phyloP scores from a whole-genome alignment of 1,140 invertebrate species.

The Brachionus manjavacas region DNA sequence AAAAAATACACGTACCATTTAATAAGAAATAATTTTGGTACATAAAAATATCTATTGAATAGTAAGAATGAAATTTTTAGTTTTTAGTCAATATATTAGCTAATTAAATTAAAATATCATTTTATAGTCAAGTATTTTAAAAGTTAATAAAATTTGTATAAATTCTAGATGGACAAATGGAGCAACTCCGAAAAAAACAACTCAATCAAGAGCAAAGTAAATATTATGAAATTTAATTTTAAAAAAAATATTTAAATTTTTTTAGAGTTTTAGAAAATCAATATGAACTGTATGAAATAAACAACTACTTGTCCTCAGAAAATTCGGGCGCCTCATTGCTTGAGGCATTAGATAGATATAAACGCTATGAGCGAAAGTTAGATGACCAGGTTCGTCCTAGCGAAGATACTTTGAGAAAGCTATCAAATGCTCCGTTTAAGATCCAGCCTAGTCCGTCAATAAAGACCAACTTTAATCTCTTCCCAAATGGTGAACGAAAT shows the following conservation, averaged over 20 bases:
- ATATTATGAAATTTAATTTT: background rate
- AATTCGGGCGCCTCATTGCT: background rate
- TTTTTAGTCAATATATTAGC: no score
- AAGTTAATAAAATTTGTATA: background rate
- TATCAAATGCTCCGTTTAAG: background rate
- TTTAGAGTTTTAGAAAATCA: constrained; percentile 19
- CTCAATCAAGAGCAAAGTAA: constrained; percentile 5
- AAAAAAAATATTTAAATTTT: background rate
- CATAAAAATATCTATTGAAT: no score
- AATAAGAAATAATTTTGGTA: no score
- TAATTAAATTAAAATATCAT: no score
- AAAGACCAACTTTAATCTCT: background rate
- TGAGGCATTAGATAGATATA: constrained; percentile 32
- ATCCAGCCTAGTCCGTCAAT: background rate
- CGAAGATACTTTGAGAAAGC: constrained; percentile 19
- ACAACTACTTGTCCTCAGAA: background rate
- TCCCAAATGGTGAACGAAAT: background rate
- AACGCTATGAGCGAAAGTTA: constrained; percentile 34
- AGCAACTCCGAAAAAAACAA: constrained; percentile 58
- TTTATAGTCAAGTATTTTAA: no score
- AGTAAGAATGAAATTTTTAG: no score
- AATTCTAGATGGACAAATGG: constrained; percentile 59
- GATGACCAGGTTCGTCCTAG: constrained; percentile 2
- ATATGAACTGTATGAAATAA: background rate
- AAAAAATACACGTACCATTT: no score